A percentile compares a stretch with the other conserved stretches of the same genome.
Conservation (phyloP, 2,113 vertebrate genomes). For the Pagrus major region DNA sequence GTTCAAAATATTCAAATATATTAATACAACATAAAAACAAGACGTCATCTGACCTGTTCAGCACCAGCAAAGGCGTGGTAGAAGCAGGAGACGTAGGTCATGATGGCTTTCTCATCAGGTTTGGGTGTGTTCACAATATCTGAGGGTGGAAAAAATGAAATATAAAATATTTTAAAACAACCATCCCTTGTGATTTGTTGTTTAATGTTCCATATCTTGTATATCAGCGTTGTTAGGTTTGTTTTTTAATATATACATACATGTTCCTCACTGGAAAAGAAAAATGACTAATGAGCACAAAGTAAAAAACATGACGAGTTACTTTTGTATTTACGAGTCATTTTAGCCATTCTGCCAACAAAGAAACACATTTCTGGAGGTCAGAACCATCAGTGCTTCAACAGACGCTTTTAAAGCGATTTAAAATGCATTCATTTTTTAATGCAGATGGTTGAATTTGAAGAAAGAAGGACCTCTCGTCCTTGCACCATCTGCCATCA, state of each 20-base stretch:
- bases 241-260: neutral
- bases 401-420: conserved; percentile 37
- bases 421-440: conserved; percentile 20
- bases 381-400: neutral
- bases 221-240: neutral
- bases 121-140: conserved; percentile 94
- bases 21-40: neutral
- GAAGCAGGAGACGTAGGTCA: conserved; percentile 96
- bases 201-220: neutral
- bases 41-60: conserved; percentile 85
- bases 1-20: no score
- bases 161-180: neutral
- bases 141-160: conserved; percentile 46
- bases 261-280: no score
- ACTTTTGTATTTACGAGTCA: neutral
- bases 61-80: conserved; percentile 95
- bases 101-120: conserved; percentile 94
- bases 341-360: neutral
- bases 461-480: neutral
- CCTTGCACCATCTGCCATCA: conserved; percentile 17
- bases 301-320: neutral
- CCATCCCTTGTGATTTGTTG: neutral
- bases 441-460: conserved; percentile 2
- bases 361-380: conserved; percentile 1
- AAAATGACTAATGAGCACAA: rapidly evolving